Percentiles rank a stretch among this genome's conserved stretches.
These are phyloP conservation scores for Pocota personata DNA, from an alignment of 2,888 invertebrate genomes.

Conservation along the genomic window DNA sequence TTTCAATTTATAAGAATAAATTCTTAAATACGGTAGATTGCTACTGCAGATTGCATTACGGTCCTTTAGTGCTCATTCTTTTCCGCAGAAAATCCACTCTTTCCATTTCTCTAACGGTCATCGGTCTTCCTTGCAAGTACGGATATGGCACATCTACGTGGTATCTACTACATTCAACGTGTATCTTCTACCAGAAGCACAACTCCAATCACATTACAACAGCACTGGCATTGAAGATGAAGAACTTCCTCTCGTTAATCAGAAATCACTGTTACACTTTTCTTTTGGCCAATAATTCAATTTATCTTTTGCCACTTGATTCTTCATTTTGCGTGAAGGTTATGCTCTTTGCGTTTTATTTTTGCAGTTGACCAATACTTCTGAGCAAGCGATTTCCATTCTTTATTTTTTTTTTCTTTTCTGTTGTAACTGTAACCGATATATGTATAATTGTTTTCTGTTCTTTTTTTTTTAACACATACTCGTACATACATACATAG, in stretches of 20 bases:
- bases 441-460: constrained; percentile 43
- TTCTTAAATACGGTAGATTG: no score
- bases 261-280: constrained; percentile 66
- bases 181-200: not conserved
- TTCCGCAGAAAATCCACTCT: not conserved
- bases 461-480: constrained; percentile 5
- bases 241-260: constrained; percentile 59
- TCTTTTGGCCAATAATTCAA: constrained; percentile 56
- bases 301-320: constrained; percentile 16
- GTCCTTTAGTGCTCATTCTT: not conserved
- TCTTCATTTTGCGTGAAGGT: constrained; percentile 54
- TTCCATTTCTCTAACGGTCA: constrained; percentile 15
- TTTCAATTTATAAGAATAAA: no score
- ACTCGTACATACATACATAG: not conserved
- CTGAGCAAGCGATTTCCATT: constrained; percentile 45
- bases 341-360: constrained; percentile 55
- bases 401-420: constrained; percentile 12
- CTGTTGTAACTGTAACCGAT: constrained; percentile 64
- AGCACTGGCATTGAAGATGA: not conserved
- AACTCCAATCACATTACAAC: not conserved
- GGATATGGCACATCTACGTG: not conserved
- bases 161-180: not conserved
- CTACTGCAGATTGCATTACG: not conserved
- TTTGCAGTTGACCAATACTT: constrained; percentile 36
- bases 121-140: not conserved